Conservation (phyloP, 2,113 vertebrate genomes). For the Macquaria australasica region DNA sequence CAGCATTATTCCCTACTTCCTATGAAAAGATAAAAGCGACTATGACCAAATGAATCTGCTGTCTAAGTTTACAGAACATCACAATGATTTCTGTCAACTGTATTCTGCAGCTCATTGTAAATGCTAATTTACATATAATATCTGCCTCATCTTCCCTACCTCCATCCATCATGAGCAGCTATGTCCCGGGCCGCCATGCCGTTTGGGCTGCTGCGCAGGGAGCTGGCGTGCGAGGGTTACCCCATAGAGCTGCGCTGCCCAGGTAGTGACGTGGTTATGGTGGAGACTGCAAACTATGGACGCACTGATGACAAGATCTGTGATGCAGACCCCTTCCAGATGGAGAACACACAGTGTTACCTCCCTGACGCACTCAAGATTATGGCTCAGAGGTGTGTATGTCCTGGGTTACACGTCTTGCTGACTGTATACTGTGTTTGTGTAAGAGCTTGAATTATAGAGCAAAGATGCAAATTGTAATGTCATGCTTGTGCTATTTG, state of each 20-base stretch:
- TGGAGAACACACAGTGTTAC: conserved; percentile 96
- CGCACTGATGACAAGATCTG: conserved; percentile 96
- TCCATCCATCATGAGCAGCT: conserved; percentile 56
- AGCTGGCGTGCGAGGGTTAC: conserved; percentile 94
- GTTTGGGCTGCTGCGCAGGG: conserved; percentile 91
- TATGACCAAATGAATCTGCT: background rate
- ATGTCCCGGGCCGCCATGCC: conserved; percentile 92
- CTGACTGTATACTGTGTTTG: conserved; percentile 15
- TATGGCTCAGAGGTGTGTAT: conserved; percentile 92
- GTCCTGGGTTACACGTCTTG: background rate
- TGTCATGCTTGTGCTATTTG: conserved; percentile 4
- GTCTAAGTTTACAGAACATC: background rate
- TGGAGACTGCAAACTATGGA: conserved; percentile 94
- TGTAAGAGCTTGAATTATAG: conserved; percentile 9
- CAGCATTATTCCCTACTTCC: background rate
- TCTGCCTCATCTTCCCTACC: background rate
- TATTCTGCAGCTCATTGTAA: background rate
- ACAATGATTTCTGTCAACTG: background rate
- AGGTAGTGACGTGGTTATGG: conserved; percentile 94
- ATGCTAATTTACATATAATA: no score
- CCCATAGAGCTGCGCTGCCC: conserved; percentile 95
- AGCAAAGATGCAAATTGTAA: conserved; percentile 2
- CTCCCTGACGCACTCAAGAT: conserved; percentile 93
- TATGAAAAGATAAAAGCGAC: background rate
- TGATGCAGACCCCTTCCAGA: conserved; percentile 94